Evolutionary conservation across 1,140 invertebrate species (phyloP).

Genomic region (Lepeophtheirus salmonis): DNA sequence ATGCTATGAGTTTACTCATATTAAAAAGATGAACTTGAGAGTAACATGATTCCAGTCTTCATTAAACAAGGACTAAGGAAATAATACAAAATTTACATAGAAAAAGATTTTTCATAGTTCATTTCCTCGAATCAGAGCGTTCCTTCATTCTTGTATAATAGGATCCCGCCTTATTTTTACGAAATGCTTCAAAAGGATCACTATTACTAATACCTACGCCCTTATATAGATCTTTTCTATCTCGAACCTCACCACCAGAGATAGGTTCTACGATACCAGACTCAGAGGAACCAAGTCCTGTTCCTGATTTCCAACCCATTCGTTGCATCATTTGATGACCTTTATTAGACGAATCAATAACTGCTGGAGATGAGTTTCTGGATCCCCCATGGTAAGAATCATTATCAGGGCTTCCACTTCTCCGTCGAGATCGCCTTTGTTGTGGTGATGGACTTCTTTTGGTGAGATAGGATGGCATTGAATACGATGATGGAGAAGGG

Average conservation of each 20-base stretch:
- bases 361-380: too few relatives aligned
- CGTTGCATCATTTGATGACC: conserved; percentile 84
- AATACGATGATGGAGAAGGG: conserved; percentile 39
- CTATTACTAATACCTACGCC: conserved; percentile 69
- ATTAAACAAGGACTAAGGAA: too few relatives aligned
- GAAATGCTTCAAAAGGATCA: conserved; percentile 89
- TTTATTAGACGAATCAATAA: conserved; percentile 68
- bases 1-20: too few relatives aligned
- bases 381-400: conserved; percentile 29
- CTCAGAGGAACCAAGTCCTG: conserved; percentile 70
- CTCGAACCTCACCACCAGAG: conserved; percentile 71
- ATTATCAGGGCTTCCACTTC: conserved; percentile 6
- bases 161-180: conserved; percentile 85
- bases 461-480: conserved; percentile 26
- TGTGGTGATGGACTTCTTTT: conserved; percentile 12
- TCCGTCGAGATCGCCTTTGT: conserved; percentile 3
- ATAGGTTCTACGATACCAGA: conserved; percentile 89
- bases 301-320: conserved; percentile 78
- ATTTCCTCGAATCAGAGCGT: conserved; percentile 20
- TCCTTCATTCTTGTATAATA: conserved; percentile 91
- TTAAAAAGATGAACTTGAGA: too few relatives aligned
- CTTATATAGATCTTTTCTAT: conserved; percentile 73
- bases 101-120: background rate
- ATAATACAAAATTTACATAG: background rate
- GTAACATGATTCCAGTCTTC: too few relatives aligned